Evolutionary conservation across 2,113 vertebrate species (phyloP).

Genomic region (Anarhynchus alexandrinus): DNA sequence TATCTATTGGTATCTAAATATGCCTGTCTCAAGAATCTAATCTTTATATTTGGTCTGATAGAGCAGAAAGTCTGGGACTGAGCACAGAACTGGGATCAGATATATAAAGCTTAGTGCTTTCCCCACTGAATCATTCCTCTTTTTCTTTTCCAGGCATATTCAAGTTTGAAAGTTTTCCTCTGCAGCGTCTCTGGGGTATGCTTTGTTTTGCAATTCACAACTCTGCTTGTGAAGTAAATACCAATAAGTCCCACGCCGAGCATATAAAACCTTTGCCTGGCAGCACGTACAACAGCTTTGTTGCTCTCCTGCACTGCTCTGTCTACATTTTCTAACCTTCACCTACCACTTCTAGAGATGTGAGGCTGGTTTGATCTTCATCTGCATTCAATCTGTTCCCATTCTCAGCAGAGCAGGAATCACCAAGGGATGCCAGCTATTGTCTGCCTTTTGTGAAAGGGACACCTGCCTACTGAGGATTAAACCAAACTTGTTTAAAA

Average conservation of each 20-base stretch:
- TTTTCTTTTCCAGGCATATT: not conserved
- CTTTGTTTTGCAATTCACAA: slow-evolving; percentile 50
- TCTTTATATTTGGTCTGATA: not conserved
- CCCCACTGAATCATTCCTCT: not conserved
- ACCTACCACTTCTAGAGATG: not conserved
- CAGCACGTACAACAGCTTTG: slow-evolving; percentile 10
- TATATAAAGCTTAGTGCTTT: not conserved
- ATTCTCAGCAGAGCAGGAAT: not conserved
- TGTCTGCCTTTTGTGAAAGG: not conserved
- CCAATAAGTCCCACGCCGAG: not conserved
- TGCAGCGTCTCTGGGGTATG: not conserved
- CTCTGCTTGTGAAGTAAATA: slow-evolving; percentile 44
- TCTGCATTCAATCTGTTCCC: slow-evolving; percentile 1
- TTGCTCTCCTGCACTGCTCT: not conserved
- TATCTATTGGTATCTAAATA: not conserved
- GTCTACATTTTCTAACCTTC: slow-evolving; percentile 29
- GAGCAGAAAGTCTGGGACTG: not conserved
- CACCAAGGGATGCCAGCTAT: not conserved
- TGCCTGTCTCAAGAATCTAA: not conserved
- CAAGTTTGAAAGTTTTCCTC: slow-evolving; percentile 23
- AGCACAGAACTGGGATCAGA: not conserved
- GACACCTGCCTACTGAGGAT: not conserved
- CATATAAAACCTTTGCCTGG: slow-evolving; percentile 17
- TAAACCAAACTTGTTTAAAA: not conserved
- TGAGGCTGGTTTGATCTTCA: slow-evolving; percentile 23